Evolutionary conservation across 1,140 invertebrate genomes (phyloP).

Genomic region (Scaptodrosophila lebanonensis): DNA sequence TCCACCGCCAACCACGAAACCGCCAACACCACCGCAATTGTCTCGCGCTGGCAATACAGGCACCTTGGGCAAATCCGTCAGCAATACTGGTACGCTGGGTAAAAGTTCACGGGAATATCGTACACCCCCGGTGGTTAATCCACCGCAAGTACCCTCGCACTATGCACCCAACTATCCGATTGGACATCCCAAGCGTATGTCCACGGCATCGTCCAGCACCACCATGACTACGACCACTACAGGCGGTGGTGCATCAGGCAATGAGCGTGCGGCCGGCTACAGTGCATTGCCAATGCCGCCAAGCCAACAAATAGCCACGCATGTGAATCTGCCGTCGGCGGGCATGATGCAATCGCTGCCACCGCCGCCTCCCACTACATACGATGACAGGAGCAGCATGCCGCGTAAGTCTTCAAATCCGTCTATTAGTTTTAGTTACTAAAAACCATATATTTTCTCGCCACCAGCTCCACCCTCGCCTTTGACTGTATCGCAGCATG

Average conservation of each 20-base stretch:
- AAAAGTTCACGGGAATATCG: slow-evolving; percentile 91
- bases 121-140: slow-evolving; percentile 95
- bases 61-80: slow-evolving; percentile 79
- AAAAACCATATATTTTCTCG: slow-evolving; percentile 1
- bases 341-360: slow-evolving; percentile 87
- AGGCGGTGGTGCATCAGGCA: slow-evolving; percentile 55
- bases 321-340: slow-evolving; percentile 77
- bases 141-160: slow-evolving; percentile 95
- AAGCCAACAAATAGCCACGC: slow-evolving; percentile 81
- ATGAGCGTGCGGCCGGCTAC: slow-evolving; percentile 88
- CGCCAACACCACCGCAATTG: slow-evolving; percentile 94
- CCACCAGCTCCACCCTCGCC: slow-evolving; percentile 87
- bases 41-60: slow-evolving; percentile 80
- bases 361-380: slow-evolving; percentile 81
- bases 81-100: slow-evolving; percentile 81
- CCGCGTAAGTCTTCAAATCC: slow-evolving; percentile 83
- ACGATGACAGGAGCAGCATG: slow-evolving; percentile 84
- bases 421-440: fast-evolving
- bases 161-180: slow-evolving; percentile 96
- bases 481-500: slow-evolving; percentile 79
- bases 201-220: slow-evolving; percentile 60
- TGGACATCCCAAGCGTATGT: slow-evolving; percentile 83
- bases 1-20: slow-evolving; percentile 95
- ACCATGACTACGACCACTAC: slow-evolving; percentile 39
- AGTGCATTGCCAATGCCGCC: slow-evolving; percentile 84